phyloP scores from a whole-genome alignment of 2,888 invertebrate species.

The Rhamphomyia laevipes region DNA sequence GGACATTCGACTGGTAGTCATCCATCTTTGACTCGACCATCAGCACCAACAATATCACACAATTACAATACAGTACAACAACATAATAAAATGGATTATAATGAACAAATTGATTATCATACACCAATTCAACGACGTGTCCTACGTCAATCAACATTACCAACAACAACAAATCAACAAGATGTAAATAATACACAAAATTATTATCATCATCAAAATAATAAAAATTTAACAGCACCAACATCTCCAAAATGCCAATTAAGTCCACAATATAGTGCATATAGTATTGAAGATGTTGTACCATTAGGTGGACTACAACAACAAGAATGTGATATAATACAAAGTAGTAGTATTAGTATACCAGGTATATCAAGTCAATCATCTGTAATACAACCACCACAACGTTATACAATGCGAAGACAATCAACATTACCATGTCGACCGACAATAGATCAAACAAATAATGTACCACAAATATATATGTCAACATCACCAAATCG shows the following conservation, averaged over 20 bases:
- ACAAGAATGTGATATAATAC: slow-evolving; percentile 19
- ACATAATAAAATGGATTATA: slow-evolving; percentile 16
- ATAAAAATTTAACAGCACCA: slow-evolving; percentile 31
- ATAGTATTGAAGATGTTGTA: slow-evolving; percentile 28
- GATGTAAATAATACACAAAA: neutral
- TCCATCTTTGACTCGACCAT: slow-evolving; percentile 19
- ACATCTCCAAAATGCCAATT: slow-evolving; percentile 33
- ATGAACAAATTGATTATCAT: slow-evolving; percentile 25
- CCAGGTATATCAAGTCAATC: slow-evolving; percentile 8
- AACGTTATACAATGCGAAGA: slow-evolving; percentile 24
- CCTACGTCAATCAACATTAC: slow-evolving; percentile 35
- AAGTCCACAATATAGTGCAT: slow-evolving; percentile 28
- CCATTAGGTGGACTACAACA: slow-evolving; percentile 16
- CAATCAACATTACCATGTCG: slow-evolving; percentile 35
- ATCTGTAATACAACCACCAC: slow-evolving; percentile 8
- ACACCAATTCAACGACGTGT: slow-evolving; percentile 27
- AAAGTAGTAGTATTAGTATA: slow-evolving; percentile 16
- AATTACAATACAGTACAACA: slow-evolving; percentile 18
- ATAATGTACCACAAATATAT: slow-evolving; percentile 24
- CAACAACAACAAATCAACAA: slow-evolving; percentile 26
- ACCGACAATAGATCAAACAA: slow-evolving; percentile 15
- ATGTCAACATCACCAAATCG: slow-evolving; percentile 36
- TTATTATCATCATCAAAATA: slow-evolving; percentile 18
- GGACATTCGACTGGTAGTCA: slow-evolving; percentile 36
- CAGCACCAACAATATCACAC: slow-evolving; percentile 21